Conservation (phyloP, 2,888 invertebrate species). For the Cryptus armator region DNA sequence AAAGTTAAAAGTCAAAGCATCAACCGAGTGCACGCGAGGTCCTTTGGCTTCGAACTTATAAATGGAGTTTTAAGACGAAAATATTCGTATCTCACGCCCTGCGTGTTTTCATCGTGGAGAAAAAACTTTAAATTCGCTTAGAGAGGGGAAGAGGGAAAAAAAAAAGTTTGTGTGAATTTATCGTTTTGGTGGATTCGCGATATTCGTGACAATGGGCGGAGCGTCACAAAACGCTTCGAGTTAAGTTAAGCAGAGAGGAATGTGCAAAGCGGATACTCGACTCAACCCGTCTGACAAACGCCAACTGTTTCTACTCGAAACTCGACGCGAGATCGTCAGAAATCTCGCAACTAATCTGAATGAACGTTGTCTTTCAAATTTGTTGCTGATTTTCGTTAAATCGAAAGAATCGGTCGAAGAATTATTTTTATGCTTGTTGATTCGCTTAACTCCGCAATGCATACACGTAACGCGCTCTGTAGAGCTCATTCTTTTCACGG, state of each 20-base stretch:
- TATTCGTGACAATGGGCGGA: constrained; percentile 47
- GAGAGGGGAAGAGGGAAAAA: not conserved
- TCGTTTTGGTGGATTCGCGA: constrained; percentile 16
- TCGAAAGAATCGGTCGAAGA: not conserved
- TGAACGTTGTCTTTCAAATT: not conserved
- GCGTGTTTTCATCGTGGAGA: constrained; percentile 2
- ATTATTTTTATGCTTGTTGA: not conserved
- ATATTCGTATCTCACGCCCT: constrained; percentile 46
- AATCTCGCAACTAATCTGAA: not conserved
- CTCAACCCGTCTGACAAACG: constrained; percentile 38
- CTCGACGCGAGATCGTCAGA: not conserved
- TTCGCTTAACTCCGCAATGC: not conserved
- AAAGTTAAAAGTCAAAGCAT: not conserved
- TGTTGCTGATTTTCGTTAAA: not conserved
- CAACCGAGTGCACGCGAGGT: constrained; percentile 32
- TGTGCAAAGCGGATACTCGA: constrained; percentile 37
- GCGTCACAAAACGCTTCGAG: constrained; percentile 48
- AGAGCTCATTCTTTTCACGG: constrained; percentile 14
- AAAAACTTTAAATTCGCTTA: constrained; percentile 32
- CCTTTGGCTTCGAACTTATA: constrained; percentile 13
- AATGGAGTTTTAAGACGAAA: constrained; percentile 13
- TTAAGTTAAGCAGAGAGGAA: constrained; percentile 12
- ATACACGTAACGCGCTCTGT: not conserved
- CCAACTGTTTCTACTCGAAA: constrained; percentile 43
- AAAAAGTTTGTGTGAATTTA: constrained; percentile 42